Conservation (phyloP, 2,113 vertebrate species). For the Pseudorhombus dupliciocellatus region DNA sequence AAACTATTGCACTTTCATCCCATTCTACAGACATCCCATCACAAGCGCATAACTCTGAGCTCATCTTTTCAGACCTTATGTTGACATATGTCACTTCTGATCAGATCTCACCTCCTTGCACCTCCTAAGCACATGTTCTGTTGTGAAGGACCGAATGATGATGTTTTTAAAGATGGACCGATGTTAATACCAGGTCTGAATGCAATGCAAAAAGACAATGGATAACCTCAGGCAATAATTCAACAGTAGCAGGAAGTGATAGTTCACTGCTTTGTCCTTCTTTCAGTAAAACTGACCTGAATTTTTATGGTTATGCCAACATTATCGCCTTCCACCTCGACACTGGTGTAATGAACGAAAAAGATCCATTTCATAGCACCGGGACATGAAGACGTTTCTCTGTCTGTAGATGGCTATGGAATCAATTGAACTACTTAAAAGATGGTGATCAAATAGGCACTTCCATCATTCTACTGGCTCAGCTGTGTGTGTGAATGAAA, state of each 20-base stretch:
- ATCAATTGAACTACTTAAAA: slow-evolving; percentile 17
- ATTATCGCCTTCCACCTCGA: neutral
- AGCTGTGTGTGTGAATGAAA: no score
- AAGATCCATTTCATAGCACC: neutral
- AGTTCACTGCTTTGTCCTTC: neutral
- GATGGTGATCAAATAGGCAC: slow-evolving; percentile 28
- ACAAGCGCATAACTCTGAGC: no score
- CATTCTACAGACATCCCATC: slow-evolving; percentile 39
- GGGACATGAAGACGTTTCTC: neutral
- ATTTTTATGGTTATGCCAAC: neutral
- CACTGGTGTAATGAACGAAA: slow-evolving; percentile 11
- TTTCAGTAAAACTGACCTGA: neutral
- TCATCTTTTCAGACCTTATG: no score
- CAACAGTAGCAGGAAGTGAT: neutral
- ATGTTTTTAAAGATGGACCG: no score
- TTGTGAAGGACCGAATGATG: no score
- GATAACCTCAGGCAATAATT: neutral
- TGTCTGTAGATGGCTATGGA: neutral
- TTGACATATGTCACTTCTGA: no score
- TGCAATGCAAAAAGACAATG: neutral
- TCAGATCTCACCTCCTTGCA: no score
- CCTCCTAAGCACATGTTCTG: no score
- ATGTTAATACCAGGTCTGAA: no score
- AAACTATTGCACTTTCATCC: slow-evolving; percentile 80
- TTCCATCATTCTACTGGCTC: slow-evolving; percentile 35